Conservation (phyloP, 2,888 invertebrate genomes). For the Parnassius mnemosyne region DNA sequence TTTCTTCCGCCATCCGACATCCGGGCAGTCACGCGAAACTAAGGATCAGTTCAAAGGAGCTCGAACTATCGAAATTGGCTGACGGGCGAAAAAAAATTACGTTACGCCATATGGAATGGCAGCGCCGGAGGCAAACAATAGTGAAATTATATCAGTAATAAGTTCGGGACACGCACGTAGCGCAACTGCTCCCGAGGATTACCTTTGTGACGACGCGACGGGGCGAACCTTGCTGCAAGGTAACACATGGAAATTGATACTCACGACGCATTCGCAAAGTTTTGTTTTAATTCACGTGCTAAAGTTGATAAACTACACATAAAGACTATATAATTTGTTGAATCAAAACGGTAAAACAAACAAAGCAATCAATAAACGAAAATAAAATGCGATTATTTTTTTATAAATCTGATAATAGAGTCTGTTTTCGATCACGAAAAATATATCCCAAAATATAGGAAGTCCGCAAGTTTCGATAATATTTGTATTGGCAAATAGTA, state of each 20-base stretch:
- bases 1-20: conserved; percentile 54
- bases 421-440: no score
- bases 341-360: no score
- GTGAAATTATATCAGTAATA: conserved; percentile 77
- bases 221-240: conserved; percentile 5
- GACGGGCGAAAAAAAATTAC: conserved; percentile 54
- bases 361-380: no score
- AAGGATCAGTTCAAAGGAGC: conserved; percentile 48
- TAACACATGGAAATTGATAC: conserved; percentile 8
- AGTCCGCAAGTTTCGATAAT: no score
- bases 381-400: no score
- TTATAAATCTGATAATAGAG: no score
- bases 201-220: conserved; percentile 39
- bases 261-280: background rate
- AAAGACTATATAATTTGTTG: no score
- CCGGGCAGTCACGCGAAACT: conserved; percentile 63
- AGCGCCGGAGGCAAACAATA: conserved; percentile 73
- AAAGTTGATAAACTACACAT: no score
- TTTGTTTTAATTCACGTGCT: background rate
- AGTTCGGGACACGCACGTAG: conserved; percentile 69
- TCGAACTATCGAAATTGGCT: conserved; percentile 67
- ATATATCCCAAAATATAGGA: no score
- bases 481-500: no score
- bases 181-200: conserved; percentile 60
- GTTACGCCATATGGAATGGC: conserved; percentile 76